A percentile compares a stretch with the other conserved stretches of the same genome.
phyloP scores from a whole-genome alignment of 2,113 vertebrate species.

The Bathybates hornii region DNA sequence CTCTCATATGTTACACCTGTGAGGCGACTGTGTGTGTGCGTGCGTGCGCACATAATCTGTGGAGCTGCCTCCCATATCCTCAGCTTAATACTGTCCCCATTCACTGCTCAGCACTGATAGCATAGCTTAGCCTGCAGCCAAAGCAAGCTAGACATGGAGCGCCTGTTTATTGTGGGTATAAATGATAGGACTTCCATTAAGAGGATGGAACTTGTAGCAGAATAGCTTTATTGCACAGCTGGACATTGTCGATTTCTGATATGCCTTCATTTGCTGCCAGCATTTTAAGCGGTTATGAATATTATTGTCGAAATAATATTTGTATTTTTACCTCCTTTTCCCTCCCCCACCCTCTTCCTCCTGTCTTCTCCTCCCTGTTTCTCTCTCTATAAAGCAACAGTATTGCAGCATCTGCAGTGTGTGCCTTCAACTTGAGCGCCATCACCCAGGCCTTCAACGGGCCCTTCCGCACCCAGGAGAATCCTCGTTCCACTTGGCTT shows the following conservation, averaged over 20 bases:
- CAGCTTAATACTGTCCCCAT: conserved; percentile 34
- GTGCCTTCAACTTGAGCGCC: conserved; percentile 97
- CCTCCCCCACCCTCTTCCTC: neutral
- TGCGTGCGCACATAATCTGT: conserved; percentile 23
- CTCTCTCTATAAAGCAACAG: conserved; percentile 82
- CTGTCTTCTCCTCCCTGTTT: neutral
- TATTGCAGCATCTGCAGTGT: conserved; percentile 94
- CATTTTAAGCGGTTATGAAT: neutral
- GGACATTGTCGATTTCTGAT: conserved; percentile 1
- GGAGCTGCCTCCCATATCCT: conserved; percentile 9
- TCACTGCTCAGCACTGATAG: conserved; percentile 45
- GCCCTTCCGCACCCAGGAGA: conserved; percentile 94
- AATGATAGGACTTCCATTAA: conserved; percentile 31
- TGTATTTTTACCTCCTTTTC: neutral
- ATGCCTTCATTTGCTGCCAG: neutral
- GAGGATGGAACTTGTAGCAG: neutral
- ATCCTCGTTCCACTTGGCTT: conserved; percentile 94
- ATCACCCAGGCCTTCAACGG: conserved; percentile 95
- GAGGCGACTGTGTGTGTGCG: neutral
- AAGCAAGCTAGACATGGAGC: neutral
- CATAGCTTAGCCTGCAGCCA: conserved; percentile 43
- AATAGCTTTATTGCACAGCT: conserved; percentile 22
- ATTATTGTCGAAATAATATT: neutral
- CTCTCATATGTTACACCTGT: conserved; percentile 13
- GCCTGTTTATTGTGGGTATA: conserved; percentile 9